Evolutionary conservation across 23 tunicate genomes (phyloP).

Genomic region (Trididemnum clinides): DNA sequence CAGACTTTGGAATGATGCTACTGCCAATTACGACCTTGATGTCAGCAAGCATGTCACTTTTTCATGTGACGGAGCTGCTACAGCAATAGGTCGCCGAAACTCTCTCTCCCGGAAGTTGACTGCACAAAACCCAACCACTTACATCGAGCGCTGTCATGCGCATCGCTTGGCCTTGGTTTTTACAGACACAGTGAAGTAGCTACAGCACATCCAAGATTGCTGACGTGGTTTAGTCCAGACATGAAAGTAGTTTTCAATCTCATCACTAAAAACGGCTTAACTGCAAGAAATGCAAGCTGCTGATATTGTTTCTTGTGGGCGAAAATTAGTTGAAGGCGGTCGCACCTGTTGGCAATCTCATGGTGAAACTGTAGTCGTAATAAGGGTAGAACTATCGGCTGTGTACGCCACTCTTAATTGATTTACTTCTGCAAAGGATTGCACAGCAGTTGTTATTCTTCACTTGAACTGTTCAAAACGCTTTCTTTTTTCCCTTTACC

Average conservation of each 20-base stretch:
- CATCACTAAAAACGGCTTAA: neutral
- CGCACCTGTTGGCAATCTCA: constrained; percentile 19
- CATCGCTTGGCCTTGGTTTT: no score
- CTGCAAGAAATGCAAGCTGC: constrained; percentile 24
- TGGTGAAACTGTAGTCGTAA: constrained; percentile 14
- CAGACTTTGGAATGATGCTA: no score
- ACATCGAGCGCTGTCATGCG: no score
- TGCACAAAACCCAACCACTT: constrained; percentile 2
- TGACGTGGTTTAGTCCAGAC: no score
- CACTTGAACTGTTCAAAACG: constrained; percentile 1
- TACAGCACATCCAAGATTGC: constrained; percentile 27
- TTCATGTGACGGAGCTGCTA: constrained; percentile 11
- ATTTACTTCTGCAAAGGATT: constrained; percentile 26
- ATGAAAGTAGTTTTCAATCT: constrained; percentile 16
- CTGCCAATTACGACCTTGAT: no score
- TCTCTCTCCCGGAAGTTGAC: no score
- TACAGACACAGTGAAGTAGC: constrained; percentile 26
- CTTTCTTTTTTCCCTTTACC: constrained; percentile 8
- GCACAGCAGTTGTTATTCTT: constrained; percentile 36
- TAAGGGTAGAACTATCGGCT: neutral
- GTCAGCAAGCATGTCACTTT: neutral
- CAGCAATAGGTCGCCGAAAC: neutral
- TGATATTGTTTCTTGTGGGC: constrained; percentile 11
- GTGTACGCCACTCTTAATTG: constrained; percentile 1
- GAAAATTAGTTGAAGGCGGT: constrained; percentile 25